phyloP scores from a whole-genome alignment of 2,797 vertebrate species.

The Esox lucius region DNA sequence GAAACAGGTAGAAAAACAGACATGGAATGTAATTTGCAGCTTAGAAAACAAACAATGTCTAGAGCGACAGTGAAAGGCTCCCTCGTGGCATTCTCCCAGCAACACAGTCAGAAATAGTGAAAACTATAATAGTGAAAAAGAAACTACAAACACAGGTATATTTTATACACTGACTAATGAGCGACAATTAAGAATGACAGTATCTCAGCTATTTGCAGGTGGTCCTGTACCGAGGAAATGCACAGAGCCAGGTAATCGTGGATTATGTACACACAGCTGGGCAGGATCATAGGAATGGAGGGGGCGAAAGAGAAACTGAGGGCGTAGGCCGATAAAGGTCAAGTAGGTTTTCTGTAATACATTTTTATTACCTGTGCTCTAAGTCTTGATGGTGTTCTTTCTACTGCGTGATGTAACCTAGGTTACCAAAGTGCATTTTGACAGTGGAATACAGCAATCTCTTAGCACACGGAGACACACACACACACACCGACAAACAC shows the following conservation, averaged over 20 bases:
- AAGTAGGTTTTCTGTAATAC: constrained; percentile 63
- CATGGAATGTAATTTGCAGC: neutral
- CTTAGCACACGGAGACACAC: constrained; percentile 17
- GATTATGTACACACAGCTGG: too few species aligned
- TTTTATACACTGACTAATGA: too few species aligned
- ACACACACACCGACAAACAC: constrained; percentile 4
- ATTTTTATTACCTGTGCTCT: constrained; percentile 51
- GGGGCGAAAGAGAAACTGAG: constrained; percentile 15
- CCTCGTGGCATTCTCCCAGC: too few species aligned
- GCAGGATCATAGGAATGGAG: constrained; percentile 48
- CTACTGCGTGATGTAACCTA: constrained; percentile 64
- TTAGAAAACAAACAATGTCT: too few species aligned
- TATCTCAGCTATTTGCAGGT: too few species aligned
- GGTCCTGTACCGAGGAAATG: too few species aligned
- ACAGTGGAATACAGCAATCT: constrained; percentile 45
- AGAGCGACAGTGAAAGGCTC: too few species aligned
- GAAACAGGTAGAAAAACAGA: neutral
- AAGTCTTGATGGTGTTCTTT: constrained; percentile 65
- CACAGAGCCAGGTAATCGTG: too few species aligned
- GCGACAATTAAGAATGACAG: too few species aligned
- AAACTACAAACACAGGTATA: neutral
- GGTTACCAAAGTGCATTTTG: constrained; percentile 56
- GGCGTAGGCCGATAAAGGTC: constrained; percentile 56
- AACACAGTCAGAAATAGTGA: too few species aligned
- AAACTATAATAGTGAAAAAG: neutral